Evolutionary conservation across 92 coral and sea anemone genomes (phyloP), one percentile per base, ranked within the genome.

Genomic region (Metridium senile): DNA sequence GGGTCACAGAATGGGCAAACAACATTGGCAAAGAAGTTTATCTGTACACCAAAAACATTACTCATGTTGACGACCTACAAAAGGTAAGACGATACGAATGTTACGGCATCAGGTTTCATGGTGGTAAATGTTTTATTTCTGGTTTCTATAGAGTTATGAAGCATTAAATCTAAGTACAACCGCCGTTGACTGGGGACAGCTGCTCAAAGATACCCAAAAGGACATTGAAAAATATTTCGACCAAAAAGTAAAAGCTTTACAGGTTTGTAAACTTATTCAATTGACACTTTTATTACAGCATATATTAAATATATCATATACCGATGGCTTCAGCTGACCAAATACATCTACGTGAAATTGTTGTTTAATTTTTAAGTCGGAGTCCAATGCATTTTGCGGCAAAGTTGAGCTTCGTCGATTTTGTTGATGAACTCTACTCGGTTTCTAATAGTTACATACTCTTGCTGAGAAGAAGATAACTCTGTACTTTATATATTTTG

Each of bases 1-100:
- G 97, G 81, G 90, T 91, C 68, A 72, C 68, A n/a, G 79, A 74
- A 56, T 91, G 90, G 97, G 97, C 97, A 20, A 33, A 79, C 53
- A 58, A 78, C 65, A 81, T 88, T 65, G 93, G 93, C 79, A 66
- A 16, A 23, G 78, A 75, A 39, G 76, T 81, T 10, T 74, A 65
- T 62, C 61, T 31, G 6, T 79, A 74, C 74, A 63, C 86, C 8
- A 82, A 75, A 32, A 68, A 74, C 0, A 28, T 80, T 11, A 85
- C 89, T 35, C 86, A 89, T 26, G 83, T 67, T 28, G 70, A 74
- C 30, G 68, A 67, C 30, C 45, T 85, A 66, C 82, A 74, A 35
- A 81, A 85, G 83, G 97, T 82, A 82, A 47, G 70, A 34, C 32
- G 19, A 52, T 33, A 43, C n/a, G 19, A 47, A 70, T 64, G 70